These are phyloP conservation scores for Alectoris magna DNA, from an alignment of 2,797 vertebrate species.

Conservation along the genomic window DNA sequence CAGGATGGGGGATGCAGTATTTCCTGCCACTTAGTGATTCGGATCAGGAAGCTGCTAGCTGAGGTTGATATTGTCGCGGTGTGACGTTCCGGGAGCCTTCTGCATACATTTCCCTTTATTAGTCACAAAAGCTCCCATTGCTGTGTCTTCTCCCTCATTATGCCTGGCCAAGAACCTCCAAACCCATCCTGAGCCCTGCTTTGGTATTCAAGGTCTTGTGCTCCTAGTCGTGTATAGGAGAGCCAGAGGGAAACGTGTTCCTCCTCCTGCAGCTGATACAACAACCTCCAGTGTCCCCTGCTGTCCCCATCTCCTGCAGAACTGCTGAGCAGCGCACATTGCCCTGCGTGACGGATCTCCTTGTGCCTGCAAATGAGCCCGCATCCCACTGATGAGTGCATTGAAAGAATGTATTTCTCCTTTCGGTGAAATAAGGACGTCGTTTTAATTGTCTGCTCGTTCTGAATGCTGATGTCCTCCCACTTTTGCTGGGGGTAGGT, in stretches of 20 bases:
- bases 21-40: background rate
- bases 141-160: conserved; percentile 32
- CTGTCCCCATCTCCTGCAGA: background rate
- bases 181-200: background rate
- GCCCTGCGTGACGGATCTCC: background rate
- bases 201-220: background rate
- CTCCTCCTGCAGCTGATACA: background rate
- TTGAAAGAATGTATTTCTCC: background rate
- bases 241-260: background rate
- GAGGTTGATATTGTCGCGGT: background rate
- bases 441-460: background rate
- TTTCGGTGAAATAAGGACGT: fast-evolving
- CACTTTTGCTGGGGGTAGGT: background rate
- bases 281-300: background rate
- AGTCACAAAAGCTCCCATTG: background rate
- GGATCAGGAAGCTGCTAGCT: background rate
- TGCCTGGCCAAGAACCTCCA: background rate
- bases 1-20: fast-evolving
- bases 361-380: background rate
- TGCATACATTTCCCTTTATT: conserved; percentile 65
- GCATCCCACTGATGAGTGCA: background rate
- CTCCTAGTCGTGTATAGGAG: background rate
- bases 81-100: background rate
- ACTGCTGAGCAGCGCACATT: background rate
- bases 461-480: background rate